phyloP scores from a whole-genome alignment of 64 coral and sea anemone genomes.

The Hydrozoanthus tunicans region DNA sequence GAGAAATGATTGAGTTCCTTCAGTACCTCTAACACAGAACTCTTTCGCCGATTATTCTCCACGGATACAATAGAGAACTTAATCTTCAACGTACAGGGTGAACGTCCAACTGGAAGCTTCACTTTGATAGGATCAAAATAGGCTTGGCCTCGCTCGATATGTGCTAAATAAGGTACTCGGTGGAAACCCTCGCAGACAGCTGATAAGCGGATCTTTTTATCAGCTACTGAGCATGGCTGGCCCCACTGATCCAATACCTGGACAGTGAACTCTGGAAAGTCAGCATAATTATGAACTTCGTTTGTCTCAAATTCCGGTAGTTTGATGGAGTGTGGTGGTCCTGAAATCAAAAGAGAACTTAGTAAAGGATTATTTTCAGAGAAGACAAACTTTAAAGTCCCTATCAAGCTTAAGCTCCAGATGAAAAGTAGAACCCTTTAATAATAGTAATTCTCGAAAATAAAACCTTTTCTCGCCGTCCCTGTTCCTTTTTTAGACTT shows the following conservation, averaged over 20 bases:
- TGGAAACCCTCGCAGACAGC: slow-evolving; percentile 76
- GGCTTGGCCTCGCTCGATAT: slow-evolving; percentile 65
- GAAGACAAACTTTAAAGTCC: too few relatives aligned
- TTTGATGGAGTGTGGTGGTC: slow-evolving; percentile 71
- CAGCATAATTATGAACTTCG: slow-evolving; percentile 83
- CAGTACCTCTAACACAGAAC: slow-evolving; percentile 58
- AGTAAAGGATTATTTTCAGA: neutral
- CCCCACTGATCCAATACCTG: slow-evolving; percentile 88
- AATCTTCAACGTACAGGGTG: slow-evolving; percentile 67
- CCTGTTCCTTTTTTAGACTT: too few relatives aligned
- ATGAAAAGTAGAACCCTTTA: too few relatives aligned
- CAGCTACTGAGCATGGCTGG: slow-evolving; percentile 61
- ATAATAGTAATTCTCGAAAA: too few relatives aligned
- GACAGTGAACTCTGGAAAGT: slow-evolving; percentile 79
- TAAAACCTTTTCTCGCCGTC: too few relatives aligned
- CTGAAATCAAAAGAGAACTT: neutral
- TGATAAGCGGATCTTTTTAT: slow-evolving; percentile 56
- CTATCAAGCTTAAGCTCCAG: too few relatives aligned
- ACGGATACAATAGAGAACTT: slow-evolving; percentile 72
- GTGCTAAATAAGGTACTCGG: slow-evolving; percentile 60
- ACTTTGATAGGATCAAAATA: slow-evolving; percentile 70
- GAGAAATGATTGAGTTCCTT: slow-evolving; percentile 77
- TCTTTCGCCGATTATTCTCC: slow-evolving; percentile 59
- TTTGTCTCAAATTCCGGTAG: slow-evolving; percentile 77
- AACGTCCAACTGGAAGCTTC: slow-evolving; percentile 53